Base-by-base conservation (phyloP, 2,797 vertebrate species). In the Anas georgica region DNA sequence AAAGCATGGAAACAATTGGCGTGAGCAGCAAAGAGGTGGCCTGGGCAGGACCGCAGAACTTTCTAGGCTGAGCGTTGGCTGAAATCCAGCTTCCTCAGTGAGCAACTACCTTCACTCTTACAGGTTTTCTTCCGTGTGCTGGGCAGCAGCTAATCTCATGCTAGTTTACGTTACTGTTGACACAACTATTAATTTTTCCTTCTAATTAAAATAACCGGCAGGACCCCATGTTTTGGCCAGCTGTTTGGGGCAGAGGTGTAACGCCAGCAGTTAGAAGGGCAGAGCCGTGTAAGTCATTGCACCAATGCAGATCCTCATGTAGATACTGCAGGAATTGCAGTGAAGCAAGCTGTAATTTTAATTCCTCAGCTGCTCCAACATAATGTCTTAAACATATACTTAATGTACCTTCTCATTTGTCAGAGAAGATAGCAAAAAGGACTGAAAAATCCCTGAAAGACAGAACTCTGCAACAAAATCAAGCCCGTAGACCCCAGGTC, bases 31-130 rank as follows among this genome's bases (percentile, higher is more conserved):
- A 59, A 63, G 83, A 83, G 20, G 72, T 55, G 64, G 80, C 31
- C 39, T 28, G 43, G 37, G 58, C 22, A 0, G 26, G 73, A 64
- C 14, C 0, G 0, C 31, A 62, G 48, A 83, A 89, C 41, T 86
- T 89, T 80, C 39, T 21, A 91, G 75, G 54, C 58, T 39, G 39
- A 88, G 64, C 0, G 0, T 6, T 92, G 82, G 91, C 87, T 72
- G 54, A 83, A 75, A 86, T 72, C 58, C 94, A 92, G 50, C 17
- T 67, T 68, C 60, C 46, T 70, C 67, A 59, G n/a, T 29, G 50
- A 93, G 48, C 31, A 81, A 90, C 46, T 67, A 92, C 92, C 37
- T 31, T 91, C 59, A n/a, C 23, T 50, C 64, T 68, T 52, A 62
- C 15, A 37, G 55, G 21, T 50, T 79, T 82, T 85, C 76, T 88